Evolutionary conservation across 2,888 invertebrate species (phyloP).

Genomic region (Drosophila mimetica): DNA sequence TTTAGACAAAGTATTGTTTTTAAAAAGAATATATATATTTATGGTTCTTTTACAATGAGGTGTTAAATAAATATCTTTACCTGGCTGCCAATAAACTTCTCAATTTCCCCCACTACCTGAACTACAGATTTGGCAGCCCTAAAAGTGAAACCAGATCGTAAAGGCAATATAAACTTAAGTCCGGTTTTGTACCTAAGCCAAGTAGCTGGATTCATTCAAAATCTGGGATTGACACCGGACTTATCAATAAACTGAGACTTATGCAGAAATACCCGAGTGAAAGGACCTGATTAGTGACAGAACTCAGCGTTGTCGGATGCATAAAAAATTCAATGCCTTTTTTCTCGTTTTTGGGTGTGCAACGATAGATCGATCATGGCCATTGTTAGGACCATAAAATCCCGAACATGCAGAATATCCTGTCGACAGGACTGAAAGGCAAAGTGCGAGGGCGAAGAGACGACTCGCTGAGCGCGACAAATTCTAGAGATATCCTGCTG

Average conservation of each 20-base stretch:
- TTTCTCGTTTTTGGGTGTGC: conserved; percentile 2
- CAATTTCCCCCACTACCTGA: conserved; percentile 13
- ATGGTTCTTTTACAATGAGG: conserved; percentile 2
- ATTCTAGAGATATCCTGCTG: conserved; percentile 62
- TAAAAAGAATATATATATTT: neutral
- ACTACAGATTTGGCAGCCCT: neutral
- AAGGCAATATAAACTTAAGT: conserved; percentile 52
- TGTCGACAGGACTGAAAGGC: conserved; percentile 38
- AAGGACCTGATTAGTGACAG: conserved; percentile 25
- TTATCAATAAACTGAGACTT: conserved; percentile 67
- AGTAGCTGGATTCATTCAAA: conserved; percentile 70
- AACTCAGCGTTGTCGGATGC: conserved; percentile 40
- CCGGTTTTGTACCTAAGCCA: conserved; percentile 45
- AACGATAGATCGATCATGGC: conserved; percentile 66
- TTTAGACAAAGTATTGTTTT: neutral
- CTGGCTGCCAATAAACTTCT: conserved; percentile 12
- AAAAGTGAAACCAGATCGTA: conserved; percentile 53
- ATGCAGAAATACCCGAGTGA: conserved; percentile 16
- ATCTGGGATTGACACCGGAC: conserved; percentile 58
- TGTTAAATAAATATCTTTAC: neutral
- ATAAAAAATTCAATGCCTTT: conserved; percentile 49
- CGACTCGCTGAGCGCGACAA: conserved; percentile 63
- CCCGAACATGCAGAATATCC: conserved; percentile 19
- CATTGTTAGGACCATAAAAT: conserved; percentile 55
- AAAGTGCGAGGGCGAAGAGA: conserved; percentile 42